A percentile compares a stretch with the other conserved stretches of the same genome.
phyloP scores from a whole-genome alignment of 2,888 invertebrate genomes.

The Achlya flavicornis region DNA sequence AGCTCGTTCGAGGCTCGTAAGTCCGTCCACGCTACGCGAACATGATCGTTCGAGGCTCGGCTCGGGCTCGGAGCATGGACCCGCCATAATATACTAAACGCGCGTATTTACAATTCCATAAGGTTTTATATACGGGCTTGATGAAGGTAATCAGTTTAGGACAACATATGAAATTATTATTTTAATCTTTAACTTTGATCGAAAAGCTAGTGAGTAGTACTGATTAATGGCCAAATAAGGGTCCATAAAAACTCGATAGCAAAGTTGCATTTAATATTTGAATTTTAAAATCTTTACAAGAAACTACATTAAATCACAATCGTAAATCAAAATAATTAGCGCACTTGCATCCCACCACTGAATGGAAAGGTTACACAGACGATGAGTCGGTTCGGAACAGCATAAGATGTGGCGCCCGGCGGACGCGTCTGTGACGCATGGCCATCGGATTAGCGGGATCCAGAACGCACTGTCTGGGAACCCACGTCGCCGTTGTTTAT shows the following conservation, averaged over 20 bases:
- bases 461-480: conserved; percentile 31
- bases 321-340: conserved; percentile 17
- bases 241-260: no score
- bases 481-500: conserved; percentile 28
- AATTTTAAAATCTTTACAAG: no score
- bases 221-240: no score
- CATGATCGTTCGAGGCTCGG: no score
- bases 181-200: no score
- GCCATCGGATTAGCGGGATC: conserved; percentile 34
- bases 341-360: conserved; percentile 29
- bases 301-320: no score
- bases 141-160: background rate
- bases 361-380: background rate
- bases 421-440: conserved; percentile 59
- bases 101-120: background rate
- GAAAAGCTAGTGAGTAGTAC: no score
- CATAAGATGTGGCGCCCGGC: conserved; percentile 40
- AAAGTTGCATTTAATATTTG: no score
- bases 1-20: no score
- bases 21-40: no score
- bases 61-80: no score
- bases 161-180: background rate
- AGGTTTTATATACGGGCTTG: background rate
- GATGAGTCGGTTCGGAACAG: conserved; percentile 7
- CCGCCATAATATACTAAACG: conserved; percentile 5